Evolutionary conservation across 2,797 vertebrate species (phyloP), one percentile per base, ranked within the genome.

Genomic region (Mus caroli): DNA sequence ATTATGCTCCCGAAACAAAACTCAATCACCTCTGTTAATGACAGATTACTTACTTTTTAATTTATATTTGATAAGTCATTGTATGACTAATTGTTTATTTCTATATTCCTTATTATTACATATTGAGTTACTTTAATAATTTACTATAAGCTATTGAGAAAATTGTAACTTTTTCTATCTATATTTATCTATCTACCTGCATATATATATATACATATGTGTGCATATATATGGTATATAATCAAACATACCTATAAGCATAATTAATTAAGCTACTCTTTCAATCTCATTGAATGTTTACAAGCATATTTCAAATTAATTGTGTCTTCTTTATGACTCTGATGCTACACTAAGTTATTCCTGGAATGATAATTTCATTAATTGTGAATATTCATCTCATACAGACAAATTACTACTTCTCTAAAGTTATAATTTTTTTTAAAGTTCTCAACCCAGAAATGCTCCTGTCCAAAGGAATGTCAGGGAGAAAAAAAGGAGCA

Each of bases 231-330:
- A 40, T 4, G 31, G 40, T 34, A 7, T 20, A 43, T 62, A 12
- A 2, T 9, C 3, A 94, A 82, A 85, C 46, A 64, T 64, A 76
- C 90, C 9, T 75, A 17, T 64, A 58, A 58, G 1, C 4, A 82
- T 20, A 82, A 6, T 52, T 19, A 76, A 52, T 54, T 15, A 76
- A 52, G 62, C 40, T n/a, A 4, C 2, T 54, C 37, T 52, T 92
- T 93, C 28, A 26, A 5, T 91, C 75, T 89, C 71, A 28, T 1
- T 37, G 15, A 6, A 77, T 58, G n/a, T 71, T 24, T 90, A 0
- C 71, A 37, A 71, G 79, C 17, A 88, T 69, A 88, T 26, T 94
- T 50, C 58, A 90, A 76, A 64, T 40, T 80, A 54, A 77, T 64
- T 91, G 34, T 13, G 71, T n/a, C 13, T 2, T 67, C 6, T 2